Percentiles rank a stretch among this genome's conserved stretches.
Conservation (phyloP, 2,888 invertebrate species). For the Rhagonycha lutea region DNA sequence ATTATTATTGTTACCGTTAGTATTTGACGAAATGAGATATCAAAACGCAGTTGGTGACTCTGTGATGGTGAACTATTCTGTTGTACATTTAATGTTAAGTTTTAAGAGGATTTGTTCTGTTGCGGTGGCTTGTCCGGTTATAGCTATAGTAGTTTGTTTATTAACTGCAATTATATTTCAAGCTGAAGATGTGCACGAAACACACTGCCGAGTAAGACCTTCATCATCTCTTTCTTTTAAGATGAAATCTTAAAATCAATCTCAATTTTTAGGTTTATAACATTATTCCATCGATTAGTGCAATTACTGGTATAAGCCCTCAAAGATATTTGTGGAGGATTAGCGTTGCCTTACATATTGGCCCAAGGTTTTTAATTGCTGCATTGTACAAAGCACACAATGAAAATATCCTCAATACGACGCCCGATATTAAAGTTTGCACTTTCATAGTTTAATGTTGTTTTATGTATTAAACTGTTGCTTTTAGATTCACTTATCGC, state of each 20-base stretch:
- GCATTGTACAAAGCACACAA: slow-evolving; percentile 85
- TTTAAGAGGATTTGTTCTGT: slow-evolving; percentile 80
- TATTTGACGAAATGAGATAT: slow-evolving; percentile 6
- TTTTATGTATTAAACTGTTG: neutral
- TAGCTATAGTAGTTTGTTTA: slow-evolving; percentile 85
- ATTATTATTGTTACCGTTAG: neutral
- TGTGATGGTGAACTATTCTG: slow-evolving; percentile 42
- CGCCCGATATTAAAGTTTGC: slow-evolving; percentile 60
- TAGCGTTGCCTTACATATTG: slow-evolving; percentile 88
- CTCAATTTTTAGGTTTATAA: slow-evolving; percentile 78
- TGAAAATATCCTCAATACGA: slow-evolving; percentile 65
- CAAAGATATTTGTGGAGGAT: slow-evolving; percentile 92
- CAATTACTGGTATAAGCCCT: slow-evolving; percentile 91
- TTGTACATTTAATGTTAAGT: slow-evolving; percentile 73
- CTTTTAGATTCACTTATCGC: slow-evolving; percentile 59
- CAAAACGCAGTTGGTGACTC: slow-evolving; percentile 15
- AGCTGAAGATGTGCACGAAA: slow-evolving; percentile 92
- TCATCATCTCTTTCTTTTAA: neutral
- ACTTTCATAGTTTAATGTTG: neutral
- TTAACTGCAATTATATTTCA: slow-evolving; percentile 88
- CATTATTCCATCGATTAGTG: slow-evolving; percentile 93
- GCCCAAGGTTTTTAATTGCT: slow-evolving; percentile 87
- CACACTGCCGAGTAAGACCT: slow-evolving; percentile 86
- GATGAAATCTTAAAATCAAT: neutral
- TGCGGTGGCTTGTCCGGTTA: slow-evolving; percentile 83